Base-by-base conservation (phyloP, 2,113 vertebrate species). In the Salvelinus alpinus region DNA sequence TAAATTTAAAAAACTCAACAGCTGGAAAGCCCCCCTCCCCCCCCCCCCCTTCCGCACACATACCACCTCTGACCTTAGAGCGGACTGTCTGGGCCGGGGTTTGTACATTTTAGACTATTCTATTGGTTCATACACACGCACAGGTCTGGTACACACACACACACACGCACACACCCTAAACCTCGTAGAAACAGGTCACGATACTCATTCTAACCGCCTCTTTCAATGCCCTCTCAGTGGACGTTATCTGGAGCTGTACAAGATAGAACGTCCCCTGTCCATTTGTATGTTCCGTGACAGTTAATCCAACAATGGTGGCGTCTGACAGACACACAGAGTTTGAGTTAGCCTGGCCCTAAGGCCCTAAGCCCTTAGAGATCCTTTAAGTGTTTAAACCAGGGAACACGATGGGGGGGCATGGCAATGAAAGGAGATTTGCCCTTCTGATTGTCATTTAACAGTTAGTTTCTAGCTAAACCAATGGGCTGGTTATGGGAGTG, bases 391-490 rank as follows among this genome's bases (percentile, higher is more conserved):
- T 84, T 78, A 79, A 78, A 87, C 82, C 84, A 85, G 71, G 74
- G 12, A 75, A 81, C 87, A 80, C 83, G 2, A 76, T 83, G 74
- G 88, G 83, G 83, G 29, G 72, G 72, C 80, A 84, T 86, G 60
- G 78, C 88, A 87, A 88, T 88, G 76, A 89, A 22, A 70, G 38
- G 12, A 11, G 88, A 87, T 90, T 91, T 85, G 38, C 71, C 82
- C 51, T 78, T 86, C 70, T 87, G 87, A 90, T 89, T 87, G 90
- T 89, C 82, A 80, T 87, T 87, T 83, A 80, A 78, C 78, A 80
- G 87, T 77, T 84, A 79, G 87, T 77, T 83, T 51, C 47, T 76
- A 76, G 72, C 54, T 78, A 74, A 72, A 66, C 8, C 5, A 16
- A 34, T 68, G 24, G 60, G 24, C 8, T 71, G 70, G 2, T 12